phyloP scores from a whole-genome alignment of 2,113 vertebrate genomes.

The Tretioscincus oriximinensis region DNA sequence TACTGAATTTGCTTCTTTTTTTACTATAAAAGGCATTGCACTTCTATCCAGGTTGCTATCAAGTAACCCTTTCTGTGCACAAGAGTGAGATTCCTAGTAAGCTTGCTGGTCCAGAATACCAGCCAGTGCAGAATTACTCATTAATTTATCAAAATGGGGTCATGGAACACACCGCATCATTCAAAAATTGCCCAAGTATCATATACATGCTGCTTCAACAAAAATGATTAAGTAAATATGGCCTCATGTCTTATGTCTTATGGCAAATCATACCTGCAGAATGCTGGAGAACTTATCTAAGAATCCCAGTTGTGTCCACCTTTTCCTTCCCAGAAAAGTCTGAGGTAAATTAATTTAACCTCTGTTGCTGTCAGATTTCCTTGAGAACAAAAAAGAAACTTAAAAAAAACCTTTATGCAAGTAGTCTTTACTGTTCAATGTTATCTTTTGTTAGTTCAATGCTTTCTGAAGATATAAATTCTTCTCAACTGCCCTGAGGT shows the following conservation, averaged over 20 bases:
- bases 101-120: no score
- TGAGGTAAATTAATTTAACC: conserved; percentile 7
- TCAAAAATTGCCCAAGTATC: neutral
- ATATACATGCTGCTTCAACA: neutral
- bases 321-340: conserved; percentile 40
- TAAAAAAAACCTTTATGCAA: conserved; percentile 65
- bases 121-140: no score
- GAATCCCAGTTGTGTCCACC: conserved; percentile 34
- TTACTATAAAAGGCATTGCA: no score
- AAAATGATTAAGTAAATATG: neutral
- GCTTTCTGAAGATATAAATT: conserved; percentile 82
- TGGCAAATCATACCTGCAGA: neutral
- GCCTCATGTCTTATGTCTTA: neutral
- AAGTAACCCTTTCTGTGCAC: no score
- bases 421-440: conserved; percentile 77
- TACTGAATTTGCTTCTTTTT: no score
- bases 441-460: conserved; percentile 85
- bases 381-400: conserved; percentile 68
- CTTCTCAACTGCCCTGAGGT: conserved; percentile 81
- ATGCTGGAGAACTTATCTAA: conserved; percentile 21
- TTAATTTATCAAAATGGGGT: no score
- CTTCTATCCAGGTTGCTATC: no score
- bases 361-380: conserved; percentile 49
- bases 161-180: no score
- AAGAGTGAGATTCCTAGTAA: no score